These are phyloP conservation scores for Helleia helle DNA, from an alignment of 2,888 invertebrate genomes.

Conservation along the genomic window DNA sequence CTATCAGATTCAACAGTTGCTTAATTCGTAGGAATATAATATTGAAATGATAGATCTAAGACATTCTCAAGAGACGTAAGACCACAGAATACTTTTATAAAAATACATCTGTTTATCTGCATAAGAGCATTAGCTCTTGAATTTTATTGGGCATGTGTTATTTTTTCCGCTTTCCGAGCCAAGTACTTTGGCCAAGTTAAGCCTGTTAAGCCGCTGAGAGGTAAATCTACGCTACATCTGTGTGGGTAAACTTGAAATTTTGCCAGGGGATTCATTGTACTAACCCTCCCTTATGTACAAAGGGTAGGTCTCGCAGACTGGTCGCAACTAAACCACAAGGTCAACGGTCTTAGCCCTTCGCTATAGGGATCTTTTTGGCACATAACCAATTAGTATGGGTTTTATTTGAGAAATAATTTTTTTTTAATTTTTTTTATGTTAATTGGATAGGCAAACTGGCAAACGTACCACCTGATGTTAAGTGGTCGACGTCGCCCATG, in stretches of 20 bases:
- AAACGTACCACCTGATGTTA: too few relatives aligned
- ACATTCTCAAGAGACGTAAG: too few relatives aligned
- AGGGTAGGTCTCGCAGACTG: background rate
- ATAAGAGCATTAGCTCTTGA: too few relatives aligned
- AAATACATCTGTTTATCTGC: too few relatives aligned
- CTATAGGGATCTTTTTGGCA: background rate
- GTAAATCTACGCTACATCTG: background rate
- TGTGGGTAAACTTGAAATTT: constrained; percentile 1
- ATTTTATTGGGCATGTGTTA: background rate
- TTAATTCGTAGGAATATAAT: too few relatives aligned
- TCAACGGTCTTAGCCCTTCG: background rate
- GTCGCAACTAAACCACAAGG: background rate
- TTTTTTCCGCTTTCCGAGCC: background rate
- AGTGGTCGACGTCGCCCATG: too few relatives aligned
- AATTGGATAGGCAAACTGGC: too few relatives aligned
- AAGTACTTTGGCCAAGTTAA: background rate
- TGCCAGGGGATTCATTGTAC: constrained; percentile 2
- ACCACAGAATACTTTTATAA: too few relatives aligned
- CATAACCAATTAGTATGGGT: background rate
- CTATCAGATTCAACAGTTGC: too few relatives aligned
- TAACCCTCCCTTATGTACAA: background rate
- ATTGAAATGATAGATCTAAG: too few relatives aligned
- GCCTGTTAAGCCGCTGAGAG: background rate
- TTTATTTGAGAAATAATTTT: background rate
- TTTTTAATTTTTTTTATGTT: too few relatives aligned